These are phyloP conservation scores for Cyphomyrmex costatus DNA, from an alignment of 1,140 invertebrate species.

Conservation along the genomic window DNA sequence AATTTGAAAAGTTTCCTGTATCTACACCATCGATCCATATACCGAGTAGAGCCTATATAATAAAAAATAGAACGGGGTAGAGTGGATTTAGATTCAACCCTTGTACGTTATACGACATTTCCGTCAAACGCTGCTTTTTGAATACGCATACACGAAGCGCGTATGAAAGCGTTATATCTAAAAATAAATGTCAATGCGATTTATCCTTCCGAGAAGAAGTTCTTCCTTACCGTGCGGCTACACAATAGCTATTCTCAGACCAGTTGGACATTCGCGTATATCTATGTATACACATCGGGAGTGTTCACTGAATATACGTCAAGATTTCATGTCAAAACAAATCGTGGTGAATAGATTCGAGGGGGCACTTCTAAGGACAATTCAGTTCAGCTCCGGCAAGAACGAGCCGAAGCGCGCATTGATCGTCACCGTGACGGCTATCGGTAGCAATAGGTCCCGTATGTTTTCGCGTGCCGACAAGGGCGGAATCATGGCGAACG, in stretches of 20 bases:
- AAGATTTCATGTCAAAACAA: slow-evolving; percentile 14
- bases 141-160: slow-evolving; percentile 8
- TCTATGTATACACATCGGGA: neutral
- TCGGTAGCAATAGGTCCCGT: slow-evolving; percentile 27
- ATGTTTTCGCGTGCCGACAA: slow-evolving; percentile 68
- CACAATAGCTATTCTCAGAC: slow-evolving; percentile 52
- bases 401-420: neutral
- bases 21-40: slow-evolving; percentile 2
- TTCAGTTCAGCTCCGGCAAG: neutral
- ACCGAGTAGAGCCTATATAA: neutral
- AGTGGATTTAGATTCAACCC: slow-evolving; percentile 42
- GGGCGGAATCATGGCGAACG: slow-evolving; percentile 73
- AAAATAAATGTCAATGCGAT: slow-evolving; percentile 56
- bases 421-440: slow-evolving; percentile 34
- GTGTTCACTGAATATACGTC: slow-evolving; percentile 7
- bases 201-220: slow-evolving; percentile 51
- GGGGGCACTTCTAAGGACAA: neutral
- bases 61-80: neutral
- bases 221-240: neutral
- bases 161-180: slow-evolving; percentile 16
- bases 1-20: slow-evolving; percentile 13
- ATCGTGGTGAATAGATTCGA: slow-evolving; percentile 29
- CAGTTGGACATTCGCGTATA: slow-evolving; percentile 2
- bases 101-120: slow-evolving; percentile 16
- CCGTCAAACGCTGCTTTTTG: slow-evolving; percentile 33